These are phyloP conservation scores for Oceanodroma leucorhoa DNA, from an alignment of 2,797 vertebrate species.

Conservation along the genomic window DNA sequence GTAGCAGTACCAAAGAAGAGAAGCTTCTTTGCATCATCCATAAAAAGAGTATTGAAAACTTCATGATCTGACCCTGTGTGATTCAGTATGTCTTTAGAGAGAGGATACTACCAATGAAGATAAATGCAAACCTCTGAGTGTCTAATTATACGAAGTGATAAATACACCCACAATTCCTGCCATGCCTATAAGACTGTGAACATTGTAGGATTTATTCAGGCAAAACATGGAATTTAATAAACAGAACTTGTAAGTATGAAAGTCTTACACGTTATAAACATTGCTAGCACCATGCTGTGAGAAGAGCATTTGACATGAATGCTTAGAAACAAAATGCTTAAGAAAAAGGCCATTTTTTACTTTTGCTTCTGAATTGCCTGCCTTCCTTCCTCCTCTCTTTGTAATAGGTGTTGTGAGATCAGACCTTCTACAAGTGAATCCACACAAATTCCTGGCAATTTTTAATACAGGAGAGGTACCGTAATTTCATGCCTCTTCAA, in stretches of 20 bases:
- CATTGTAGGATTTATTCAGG: neutral
- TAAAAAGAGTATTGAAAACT: neutral
- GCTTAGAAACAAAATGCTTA: neutral
- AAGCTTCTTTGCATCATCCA: no score
- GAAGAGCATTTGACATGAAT: neutral
- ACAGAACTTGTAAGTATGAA: neutral
- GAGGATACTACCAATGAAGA: neutral
- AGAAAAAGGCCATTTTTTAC: neutral
- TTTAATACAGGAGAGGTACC: slow-evolving; percentile 45
- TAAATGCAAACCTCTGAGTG: neutral
- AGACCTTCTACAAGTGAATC: slow-evolving; percentile 17
- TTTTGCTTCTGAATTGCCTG: neutral
- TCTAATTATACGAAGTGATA: neutral
- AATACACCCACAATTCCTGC: neutral
- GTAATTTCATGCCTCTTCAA: slow-evolving; percentile 74
- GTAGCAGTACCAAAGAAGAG: neutral
- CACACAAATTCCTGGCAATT: slow-evolving; percentile 32
- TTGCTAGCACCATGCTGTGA: neutral
- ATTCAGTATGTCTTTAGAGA: neutral
- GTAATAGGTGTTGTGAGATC: slow-evolving; percentile 31
- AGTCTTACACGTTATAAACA: neutral
- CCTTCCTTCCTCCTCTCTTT: neutral
- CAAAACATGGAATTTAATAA: slow-evolving; percentile 1
- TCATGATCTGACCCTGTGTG: no score
- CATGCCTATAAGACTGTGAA: neutral